Conservation (phyloP, 30 jellyfish, hydroid and myxozoan species). For the Clytia hemisphaerica region DNA sequence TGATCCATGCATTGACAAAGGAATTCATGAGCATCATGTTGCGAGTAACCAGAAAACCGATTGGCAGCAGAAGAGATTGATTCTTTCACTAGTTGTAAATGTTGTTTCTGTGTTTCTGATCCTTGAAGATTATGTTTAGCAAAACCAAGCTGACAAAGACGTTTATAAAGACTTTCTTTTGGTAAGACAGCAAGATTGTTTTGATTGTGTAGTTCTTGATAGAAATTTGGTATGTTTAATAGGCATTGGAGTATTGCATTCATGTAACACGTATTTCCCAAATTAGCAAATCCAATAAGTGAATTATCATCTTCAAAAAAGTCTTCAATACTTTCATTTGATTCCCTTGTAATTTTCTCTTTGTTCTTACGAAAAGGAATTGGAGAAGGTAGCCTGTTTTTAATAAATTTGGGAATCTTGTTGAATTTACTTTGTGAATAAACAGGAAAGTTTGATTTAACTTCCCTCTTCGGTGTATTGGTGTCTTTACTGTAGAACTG, state of each 20-base stretch:
- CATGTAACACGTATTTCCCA: slow-evolving; percentile 92
- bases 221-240: slow-evolving; percentile 64
- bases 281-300: slow-evolving; percentile 60
- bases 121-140: slow-evolving; percentile 23
- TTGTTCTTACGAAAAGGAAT: too few species aligned
- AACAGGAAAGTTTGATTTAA: too few species aligned
- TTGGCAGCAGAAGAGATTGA: slow-evolving; percentile 69
- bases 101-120: slow-evolving; percentile 32
- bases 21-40: slow-evolving; percentile 93
- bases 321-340: too few species aligned
- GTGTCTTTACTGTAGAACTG: too few species aligned
- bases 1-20: slow-evolving; percentile 91
- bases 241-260: slow-evolving; percentile 77
- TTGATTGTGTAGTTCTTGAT: slow-evolving; percentile 45
- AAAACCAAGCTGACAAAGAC: slow-evolving; percentile 25
- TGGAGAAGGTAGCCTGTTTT: too few species aligned
- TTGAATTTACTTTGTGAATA: too few species aligned
- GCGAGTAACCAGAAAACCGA: slow-evolving; percentile 67
- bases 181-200: slow-evolving; percentile 3
- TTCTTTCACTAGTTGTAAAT: slow-evolving; percentile 40
- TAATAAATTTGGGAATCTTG: too few species aligned
- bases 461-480: too few species aligned
- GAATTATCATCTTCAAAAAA: too few species aligned
- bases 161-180: slow-evolving; percentile 2
- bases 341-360: too few species aligned